Percentiles rank a stretch among this genome's conserved stretches.
Evolutionary conservation across 2,888 invertebrate genomes (phyloP).

Genomic region (Syrista parreyssii): DNA sequence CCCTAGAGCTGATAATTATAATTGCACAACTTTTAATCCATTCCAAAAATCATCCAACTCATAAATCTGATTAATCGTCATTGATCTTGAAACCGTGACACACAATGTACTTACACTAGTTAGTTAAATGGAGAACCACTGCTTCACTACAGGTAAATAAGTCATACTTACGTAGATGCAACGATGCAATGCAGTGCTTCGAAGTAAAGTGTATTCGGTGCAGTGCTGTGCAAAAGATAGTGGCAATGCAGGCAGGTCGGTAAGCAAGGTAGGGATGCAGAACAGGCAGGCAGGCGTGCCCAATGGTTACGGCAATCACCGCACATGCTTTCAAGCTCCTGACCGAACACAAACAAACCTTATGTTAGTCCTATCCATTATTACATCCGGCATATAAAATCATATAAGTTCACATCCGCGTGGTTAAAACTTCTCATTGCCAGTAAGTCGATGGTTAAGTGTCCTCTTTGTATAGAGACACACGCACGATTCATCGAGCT

Average conservation of each 20-base stretch:
- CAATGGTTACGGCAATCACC: constrained; percentile 61
- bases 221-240: constrained; percentile 47
- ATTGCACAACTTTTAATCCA: too few species aligned
- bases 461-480: neutral
- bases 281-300: constrained; percentile 54
- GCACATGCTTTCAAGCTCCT: constrained; percentile 61
- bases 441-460: neutral
- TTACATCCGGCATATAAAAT: constrained; percentile 51
- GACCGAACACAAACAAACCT: constrained; percentile 53
- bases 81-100: neutral
- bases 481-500: neutral
- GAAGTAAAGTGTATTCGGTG: constrained; percentile 51
- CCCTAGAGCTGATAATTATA: too few species aligned
- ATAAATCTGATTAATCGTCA: too few species aligned
- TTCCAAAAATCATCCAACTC: too few species aligned
- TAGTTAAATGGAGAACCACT: constrained; percentile 24
- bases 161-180: constrained; percentile 36
- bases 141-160: constrained; percentile 34
- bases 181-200: constrained; percentile 38
- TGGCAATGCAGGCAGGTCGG: neutral
- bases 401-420: constrained; percentile 39
- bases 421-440: constrained; percentile 19
- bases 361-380: constrained; percentile 46
- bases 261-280: neutral
- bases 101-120: constrained; percentile 11